These are phyloP conservation scores for Macrosiphum euphorbiae DNA, from an alignment of 2,888 invertebrate genomes.

Conservation along the genomic window DNA sequence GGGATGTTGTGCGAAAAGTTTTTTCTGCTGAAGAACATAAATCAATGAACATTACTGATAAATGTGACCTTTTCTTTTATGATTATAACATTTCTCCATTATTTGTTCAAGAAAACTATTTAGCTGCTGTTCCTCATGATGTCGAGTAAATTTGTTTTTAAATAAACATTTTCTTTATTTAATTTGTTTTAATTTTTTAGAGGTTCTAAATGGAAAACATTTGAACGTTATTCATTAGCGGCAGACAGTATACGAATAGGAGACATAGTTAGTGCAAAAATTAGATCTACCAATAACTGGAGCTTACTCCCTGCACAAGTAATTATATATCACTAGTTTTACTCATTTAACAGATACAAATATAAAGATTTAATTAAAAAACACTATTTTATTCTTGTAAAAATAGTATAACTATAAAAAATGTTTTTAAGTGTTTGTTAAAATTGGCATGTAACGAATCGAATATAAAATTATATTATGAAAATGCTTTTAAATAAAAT, in stretches of 20 bases:
- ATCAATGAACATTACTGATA: constrained; percentile 83
- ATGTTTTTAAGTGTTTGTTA: background rate
- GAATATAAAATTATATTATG: background rate
- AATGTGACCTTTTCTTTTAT: constrained; percentile 92
- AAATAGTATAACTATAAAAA: background rate
- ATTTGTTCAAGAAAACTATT: constrained; percentile 98
- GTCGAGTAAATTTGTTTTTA: constrained; percentile 73
- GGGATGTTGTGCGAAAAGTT: constrained; percentile 92
- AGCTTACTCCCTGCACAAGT: constrained; percentile 81
- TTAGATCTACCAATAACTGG: constrained; percentile 88
- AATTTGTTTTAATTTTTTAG: constrained; percentile 34
- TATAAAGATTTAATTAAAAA: background rate
- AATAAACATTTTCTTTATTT: background rate
- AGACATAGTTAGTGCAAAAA: constrained; percentile 86
- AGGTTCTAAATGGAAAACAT: constrained; percentile 71
- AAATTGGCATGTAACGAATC: background rate
- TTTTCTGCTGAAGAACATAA: constrained; percentile 86
- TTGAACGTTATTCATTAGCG: constrained; percentile 81
- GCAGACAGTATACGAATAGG: constrained; percentile 90
- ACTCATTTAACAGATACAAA: background rate
- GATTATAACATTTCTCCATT: constrained; percentile 97
- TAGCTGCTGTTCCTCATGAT: constrained; percentile 82
- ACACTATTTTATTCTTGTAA: background rate
- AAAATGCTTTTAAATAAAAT: background rate
- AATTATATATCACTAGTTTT: constrained; percentile 41